Base-by-base conservation (phyloP, 2,888 invertebrate genomes). In the Cataglyphis rosenhaueri region DNA sequence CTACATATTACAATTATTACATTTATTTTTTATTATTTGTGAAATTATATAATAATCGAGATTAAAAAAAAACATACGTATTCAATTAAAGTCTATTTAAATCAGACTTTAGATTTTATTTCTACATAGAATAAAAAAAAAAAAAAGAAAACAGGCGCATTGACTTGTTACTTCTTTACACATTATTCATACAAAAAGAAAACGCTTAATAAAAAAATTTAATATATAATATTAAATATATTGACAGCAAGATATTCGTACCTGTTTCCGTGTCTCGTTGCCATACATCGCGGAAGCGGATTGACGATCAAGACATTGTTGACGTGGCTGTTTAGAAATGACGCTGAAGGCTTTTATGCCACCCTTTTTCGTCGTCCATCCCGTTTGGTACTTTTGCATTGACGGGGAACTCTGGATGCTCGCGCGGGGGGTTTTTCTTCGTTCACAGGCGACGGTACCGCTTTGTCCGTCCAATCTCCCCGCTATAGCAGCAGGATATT, bases 401-500 rank as follows among this genome's bases (percentile, higher is more conserved):
- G 38, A 3, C 29, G 57, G 21, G 59, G 25, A 32, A 52, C 3
- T 41, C 44, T 9, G 15, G 52, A 25, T 18, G 21, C 32, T 25
- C 41, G 35, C 41, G 35, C 32, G 59, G 57, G 21, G 62, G 29
- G 6, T 32, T 32, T 75, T 75, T 75, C 74, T 74, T 75, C 74
- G 71, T 85, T 73, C 29, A 52, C n/a, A n/a, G 48, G 29, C 61
- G 73, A 38, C 78, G 78, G 41, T 68, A 29, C 55, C 64, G 61
- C 62, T 61, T 48, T 25, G 25, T 32, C 21, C 73, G 35, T 29
- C 59, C 65, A 78, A 66, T 75, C 84, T 83, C 55, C 41, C 57
- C 57, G 38, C 12, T 76, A 81, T 76, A 83, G 81, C 70, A 12
- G 78, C 90, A 86, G 89, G 88, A 92, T 89, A 92, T 92, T 91